Conservation (phyloP, 2,888 invertebrate genomes). For the Ophioninae sp. region DNA sequence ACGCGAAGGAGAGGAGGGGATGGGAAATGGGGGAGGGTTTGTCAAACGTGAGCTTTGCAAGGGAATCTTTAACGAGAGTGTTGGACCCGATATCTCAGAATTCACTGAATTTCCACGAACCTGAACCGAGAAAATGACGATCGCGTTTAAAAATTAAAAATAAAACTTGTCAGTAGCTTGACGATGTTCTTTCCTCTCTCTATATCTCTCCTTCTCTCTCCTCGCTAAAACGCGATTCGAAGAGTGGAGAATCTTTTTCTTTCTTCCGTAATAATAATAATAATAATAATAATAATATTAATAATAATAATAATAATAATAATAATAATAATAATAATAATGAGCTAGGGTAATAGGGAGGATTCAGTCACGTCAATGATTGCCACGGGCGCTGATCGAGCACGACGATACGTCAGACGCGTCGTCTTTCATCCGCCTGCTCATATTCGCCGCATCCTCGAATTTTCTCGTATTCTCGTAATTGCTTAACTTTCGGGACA, state of each 20-base stretch:
- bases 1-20: background rate
- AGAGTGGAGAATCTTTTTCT: slow-evolving; percentile 3
- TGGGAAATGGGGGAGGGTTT: background rate
- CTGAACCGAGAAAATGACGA: background rate
- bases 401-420: slow-evolving; percentile 74
- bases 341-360: slow-evolving; percentile 13
- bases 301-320: slow-evolving; percentile 30
- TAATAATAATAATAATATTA: slow-evolving; percentile 29
- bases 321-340: slow-evolving; percentile 27
- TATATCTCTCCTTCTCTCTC: slow-evolving; percentile 5
- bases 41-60: background rate
- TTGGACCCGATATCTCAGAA: slow-evolving; percentile 52
- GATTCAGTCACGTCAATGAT: slow-evolving; percentile 66
- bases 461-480: slow-evolving; percentile 74
- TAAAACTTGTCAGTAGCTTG: background rate
- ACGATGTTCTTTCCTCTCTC: slow-evolving; percentile 3
- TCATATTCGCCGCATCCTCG: slow-evolving; percentile 70
- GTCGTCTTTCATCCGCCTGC: slow-evolving; percentile 73
- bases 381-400: slow-evolving; percentile 72
- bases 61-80: background rate
- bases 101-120: slow-evolving; percentile 6
- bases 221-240: slow-evolving; percentile 40
- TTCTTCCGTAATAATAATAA: slow-evolving; percentile 19
- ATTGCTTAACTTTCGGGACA: slow-evolving; percentile 74
- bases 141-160: background rate